These are phyloP conservation scores for Drosophila demipolita DNA, from an alignment of 2,888 invertebrate genomes.

Conservation along the genomic window DNA sequence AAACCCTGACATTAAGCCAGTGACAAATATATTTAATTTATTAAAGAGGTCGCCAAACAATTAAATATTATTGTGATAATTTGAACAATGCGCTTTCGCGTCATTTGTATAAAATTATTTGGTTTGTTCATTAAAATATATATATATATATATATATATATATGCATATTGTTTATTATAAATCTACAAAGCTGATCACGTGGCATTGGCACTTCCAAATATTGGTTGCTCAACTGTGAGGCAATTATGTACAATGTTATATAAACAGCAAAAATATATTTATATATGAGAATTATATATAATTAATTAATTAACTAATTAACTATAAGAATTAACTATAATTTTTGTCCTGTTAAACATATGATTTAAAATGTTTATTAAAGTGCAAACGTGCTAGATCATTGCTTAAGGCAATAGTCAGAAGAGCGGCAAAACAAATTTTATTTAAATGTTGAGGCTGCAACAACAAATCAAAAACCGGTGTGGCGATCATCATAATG, in stretches of 20 bases:
- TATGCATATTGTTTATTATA: not conserved
- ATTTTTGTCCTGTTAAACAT: slow-evolving; percentile 1
- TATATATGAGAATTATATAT: slow-evolving; percentile 17
- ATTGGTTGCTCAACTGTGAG: slow-evolving; percentile 11
- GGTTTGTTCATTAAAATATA: not conserved
- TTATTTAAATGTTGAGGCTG: slow-evolving; percentile 43
- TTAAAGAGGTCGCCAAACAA: not conserved
- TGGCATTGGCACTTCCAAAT: slow-evolving; percentile 51
- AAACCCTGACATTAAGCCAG: not conserved
- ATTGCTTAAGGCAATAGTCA: slow-evolving; percentile 6
- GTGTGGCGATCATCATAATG: slow-evolving; percentile 43
- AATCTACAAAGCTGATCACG: slow-evolving; percentile 43
- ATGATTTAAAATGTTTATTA: slow-evolving; percentile 16
- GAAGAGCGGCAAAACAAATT: slow-evolving; percentile 31
- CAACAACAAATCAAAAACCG: slow-evolving; percentile 54
- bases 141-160: not conserved
- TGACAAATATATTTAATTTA: not conserved
- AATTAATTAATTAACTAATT: too few relatives aligned
- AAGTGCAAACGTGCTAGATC: slow-evolving; percentile 5
- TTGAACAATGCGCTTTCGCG: not conserved
- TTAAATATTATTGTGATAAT: not conserved
- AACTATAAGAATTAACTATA: too few relatives aligned
- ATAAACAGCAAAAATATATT: not conserved
- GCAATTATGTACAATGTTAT: slow-evolving; percentile 44
- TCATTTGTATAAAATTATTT: not conserved